Conservation (phyloP, 2,888 invertebrate genomes). For the Halocaridina rubra region DNA sequence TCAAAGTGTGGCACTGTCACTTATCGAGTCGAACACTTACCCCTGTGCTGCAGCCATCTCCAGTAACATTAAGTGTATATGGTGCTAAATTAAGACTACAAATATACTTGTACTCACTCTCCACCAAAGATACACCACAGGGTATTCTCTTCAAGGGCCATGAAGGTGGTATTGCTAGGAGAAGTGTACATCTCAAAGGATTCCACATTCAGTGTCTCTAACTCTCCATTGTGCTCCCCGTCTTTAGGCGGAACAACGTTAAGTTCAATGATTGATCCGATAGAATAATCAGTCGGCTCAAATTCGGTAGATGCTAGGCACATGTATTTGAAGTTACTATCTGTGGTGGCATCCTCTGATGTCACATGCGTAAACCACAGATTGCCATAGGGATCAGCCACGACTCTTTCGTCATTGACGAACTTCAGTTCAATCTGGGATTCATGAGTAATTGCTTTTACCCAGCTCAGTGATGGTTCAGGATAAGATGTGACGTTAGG, state of each 20-base stretch:
- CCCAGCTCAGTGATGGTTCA: slow-evolving; percentile 39
- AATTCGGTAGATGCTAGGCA: slow-evolving; percentile 50
- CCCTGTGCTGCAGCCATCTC: no score
- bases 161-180: slow-evolving; percentile 6
- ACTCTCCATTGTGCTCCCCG: slow-evolving; percentile 23
- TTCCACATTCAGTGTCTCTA: slow-evolving; percentile 50
- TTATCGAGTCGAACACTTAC: no score
- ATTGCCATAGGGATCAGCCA: slow-evolving; percentile 44
- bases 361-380: slow-evolving; percentile 55
- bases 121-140: slow-evolving; percentile 62
- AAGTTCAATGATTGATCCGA: slow-evolving; percentile 46
- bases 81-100: no score
- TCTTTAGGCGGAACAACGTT: slow-evolving; percentile 31
- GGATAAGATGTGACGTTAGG: slow-evolving; percentile 46
- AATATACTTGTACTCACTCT: slow-evolving; percentile 63
- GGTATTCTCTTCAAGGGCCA: slow-evolving; percentile 28
- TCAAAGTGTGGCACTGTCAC: no score
- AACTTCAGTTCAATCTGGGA: slow-evolving; percentile 39
- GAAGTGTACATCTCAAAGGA: slow-evolving; percentile 58
- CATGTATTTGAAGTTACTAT: slow-evolving; percentile 39
- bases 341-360: slow-evolving; percentile 32
- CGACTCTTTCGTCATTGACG: slow-evolving; percentile 41
- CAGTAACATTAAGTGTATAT: no score
- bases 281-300: slow-evolving; percentile 47
- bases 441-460: slow-evolving; percentile 21